These are phyloP conservation scores for Murina feae DNA, from an alignment of 2,113 vertebrate species.

Conservation along the genomic window DNA sequence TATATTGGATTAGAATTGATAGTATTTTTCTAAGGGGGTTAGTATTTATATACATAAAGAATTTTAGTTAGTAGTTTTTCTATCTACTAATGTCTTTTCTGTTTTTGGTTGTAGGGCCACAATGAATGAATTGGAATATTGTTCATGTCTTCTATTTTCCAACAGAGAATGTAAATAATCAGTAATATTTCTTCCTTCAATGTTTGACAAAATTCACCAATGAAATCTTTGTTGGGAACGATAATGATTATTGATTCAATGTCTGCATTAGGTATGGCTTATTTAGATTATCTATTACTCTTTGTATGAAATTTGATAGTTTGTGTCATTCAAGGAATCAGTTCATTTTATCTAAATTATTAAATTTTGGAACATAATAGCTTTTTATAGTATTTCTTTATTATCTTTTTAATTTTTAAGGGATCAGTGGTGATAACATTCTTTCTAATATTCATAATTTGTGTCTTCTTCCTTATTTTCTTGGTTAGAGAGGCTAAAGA, in stretches of 20 bases:
- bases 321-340: not conserved
- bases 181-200: not conserved
- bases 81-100: not conserved
- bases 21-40: not conserved
- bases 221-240: not conserved
- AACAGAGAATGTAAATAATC: not conserved
- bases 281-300: not conserved
- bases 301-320: not conserved
- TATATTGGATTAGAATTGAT: not conserved
- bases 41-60: not conserved
- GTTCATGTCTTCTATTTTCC: not conserved
- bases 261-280: not conserved
- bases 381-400: not conserved
- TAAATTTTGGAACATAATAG: not conserved
- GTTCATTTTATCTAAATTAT: not conserved
- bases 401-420: not conserved
- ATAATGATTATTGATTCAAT: not conserved
- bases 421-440: not conserved
- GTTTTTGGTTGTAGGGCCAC: not conserved
- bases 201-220: not conserved
- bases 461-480: not conserved
- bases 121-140: not conserved
- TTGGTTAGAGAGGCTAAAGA: not conserved
- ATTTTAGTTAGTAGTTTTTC: not conserved
- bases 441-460: not conserved